Evolutionary conservation across 2,797 vertebrate genomes (phyloP).

Genomic region (Leucoraja ocellata): DNA sequence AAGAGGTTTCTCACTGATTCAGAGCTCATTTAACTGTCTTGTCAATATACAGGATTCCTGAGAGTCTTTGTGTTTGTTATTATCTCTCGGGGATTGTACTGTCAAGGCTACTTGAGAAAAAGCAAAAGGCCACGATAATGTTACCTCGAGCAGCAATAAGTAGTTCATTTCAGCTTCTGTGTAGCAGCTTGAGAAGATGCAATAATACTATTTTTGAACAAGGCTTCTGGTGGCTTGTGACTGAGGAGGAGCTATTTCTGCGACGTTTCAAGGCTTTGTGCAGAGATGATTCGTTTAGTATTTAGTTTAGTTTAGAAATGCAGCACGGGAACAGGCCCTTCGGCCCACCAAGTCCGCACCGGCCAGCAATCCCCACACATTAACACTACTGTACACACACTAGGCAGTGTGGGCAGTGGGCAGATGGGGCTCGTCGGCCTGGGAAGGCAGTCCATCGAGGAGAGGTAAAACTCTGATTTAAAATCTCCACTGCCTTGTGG

Average conservation of each 20-base stretch:
- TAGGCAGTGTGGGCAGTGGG: too few relatives aligned
- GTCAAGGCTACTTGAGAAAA: constrained; percentile 60
- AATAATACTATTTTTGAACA: constrained; percentile 56
- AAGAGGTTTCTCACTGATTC: constrained; percentile 58
- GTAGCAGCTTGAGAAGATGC: constrained; percentile 51
- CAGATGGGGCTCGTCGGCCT: too few relatives aligned
- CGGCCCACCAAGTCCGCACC: too few relatives aligned
- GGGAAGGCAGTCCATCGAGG: too few relatives aligned
- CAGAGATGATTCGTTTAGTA: too few relatives aligned
- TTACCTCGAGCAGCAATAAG: constrained; percentile 59
- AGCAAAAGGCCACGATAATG: constrained; percentile 56
- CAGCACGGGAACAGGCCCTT: too few relatives aligned
- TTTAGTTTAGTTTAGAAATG: too few relatives aligned
- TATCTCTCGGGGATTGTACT: constrained; percentile 65
- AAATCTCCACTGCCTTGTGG: too few relatives aligned
- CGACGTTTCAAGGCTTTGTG: constrained; percentile 47
- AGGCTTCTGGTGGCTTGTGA: constrained; percentile 55
- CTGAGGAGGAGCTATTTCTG: constrained; percentile 52
- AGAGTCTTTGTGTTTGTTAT: constrained; percentile 66
- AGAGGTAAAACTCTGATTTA: too few relatives aligned
- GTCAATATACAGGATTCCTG: constrained; percentile 59
- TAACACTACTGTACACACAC: too few relatives aligned
- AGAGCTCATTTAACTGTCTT: constrained; percentile 63
- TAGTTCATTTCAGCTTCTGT: constrained; percentile 56
- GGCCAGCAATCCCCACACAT: too few relatives aligned